Evolutionary conservation across 2,113 vertebrate species (phyloP), one percentile per base, ranked within the genome.

Genomic region (Camelus dromedarius): DNA sequence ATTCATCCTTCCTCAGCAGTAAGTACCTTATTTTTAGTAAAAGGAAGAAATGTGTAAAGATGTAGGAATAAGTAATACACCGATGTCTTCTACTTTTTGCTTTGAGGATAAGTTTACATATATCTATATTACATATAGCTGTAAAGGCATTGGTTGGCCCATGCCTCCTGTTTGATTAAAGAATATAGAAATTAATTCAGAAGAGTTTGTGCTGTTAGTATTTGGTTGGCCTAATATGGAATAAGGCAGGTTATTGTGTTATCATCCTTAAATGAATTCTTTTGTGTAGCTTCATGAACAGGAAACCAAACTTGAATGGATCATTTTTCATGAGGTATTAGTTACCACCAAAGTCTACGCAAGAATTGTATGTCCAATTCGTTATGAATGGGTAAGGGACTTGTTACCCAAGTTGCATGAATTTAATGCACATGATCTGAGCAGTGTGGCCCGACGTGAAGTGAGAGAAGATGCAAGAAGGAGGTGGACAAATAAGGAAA

Each of bases 1-100:
- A 99, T 99, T 98, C 99, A 99, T 98, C 99, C 99, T 91, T 99
- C 99, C n/a, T 99, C 99, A 79, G 98, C 99, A 81, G 99, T 99
- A 99, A 99, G 98, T 98, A 58, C 54, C 15, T 93, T 75, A 80
- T 92, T 52, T 83, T 72, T 95, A 92, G 82, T 70, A 83, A 96
- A 90, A 58, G 52, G 46, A 89, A 80, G 66, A 69, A 46, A 79
- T 73, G 66, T 95, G 46, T 95, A 48, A 92, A 84, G 32, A 6
- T 93, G 8, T 75, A 32, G 62, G 69, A 89, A 69, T 91, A 93
- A 81, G 8, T 95, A 88, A 95, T 80, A 86, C 54, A 77, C 6
- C 46, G 48, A 93, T 80, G 4, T 91, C 70, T 88, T 95, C 26
- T 79, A 32, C n/a, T 95, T 64, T 97, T 91, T 26, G 18, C 72